These are phyloP conservation scores for Oppia nitens DNA, from an alignment of 1,140 invertebrate genomes.

Conservation along the genomic window DNA sequence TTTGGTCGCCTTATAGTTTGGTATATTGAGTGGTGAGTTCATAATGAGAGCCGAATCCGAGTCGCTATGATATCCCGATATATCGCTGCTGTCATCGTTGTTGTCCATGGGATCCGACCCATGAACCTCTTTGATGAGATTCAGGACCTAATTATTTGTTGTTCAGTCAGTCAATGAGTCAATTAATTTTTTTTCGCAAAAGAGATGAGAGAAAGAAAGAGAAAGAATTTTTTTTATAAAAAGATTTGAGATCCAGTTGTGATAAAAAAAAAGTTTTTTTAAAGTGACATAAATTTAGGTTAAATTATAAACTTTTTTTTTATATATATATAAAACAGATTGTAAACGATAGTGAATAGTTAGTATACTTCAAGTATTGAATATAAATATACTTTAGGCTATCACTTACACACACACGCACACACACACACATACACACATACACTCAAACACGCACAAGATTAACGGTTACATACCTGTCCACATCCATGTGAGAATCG, in stretches of 20 bases:
- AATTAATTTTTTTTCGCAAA: background rate
- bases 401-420: too few relatives aligned
- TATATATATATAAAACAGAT: too few relatives aligned
- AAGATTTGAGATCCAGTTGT: background rate
- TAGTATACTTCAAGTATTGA: too few relatives aligned
- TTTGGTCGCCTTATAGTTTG: background rate
- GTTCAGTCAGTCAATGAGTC: too few relatives aligned
- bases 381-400: too few relatives aligned
- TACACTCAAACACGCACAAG: too few relatives aligned
- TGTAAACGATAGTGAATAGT: too few relatives aligned
- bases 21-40: background rate
- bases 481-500: conserved; percentile 63
- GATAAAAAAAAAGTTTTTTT: background rate
- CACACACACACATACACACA: too few relatives aligned
- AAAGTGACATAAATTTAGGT: too few relatives aligned
- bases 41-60: conserved; percentile 41
- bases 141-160: background rate
- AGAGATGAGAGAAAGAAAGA: background rate
- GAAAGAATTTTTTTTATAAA: background rate
- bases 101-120: background rate
- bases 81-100: conserved; percentile 30
- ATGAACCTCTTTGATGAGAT: background rate
- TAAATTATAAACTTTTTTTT: too few relatives aligned
- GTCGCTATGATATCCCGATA: conserved; percentile 59
- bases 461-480: conserved; percentile 35